phyloP scores from a whole-genome alignment of 2,888 invertebrate species.

The Leptinotarsa peninsularis region DNA sequence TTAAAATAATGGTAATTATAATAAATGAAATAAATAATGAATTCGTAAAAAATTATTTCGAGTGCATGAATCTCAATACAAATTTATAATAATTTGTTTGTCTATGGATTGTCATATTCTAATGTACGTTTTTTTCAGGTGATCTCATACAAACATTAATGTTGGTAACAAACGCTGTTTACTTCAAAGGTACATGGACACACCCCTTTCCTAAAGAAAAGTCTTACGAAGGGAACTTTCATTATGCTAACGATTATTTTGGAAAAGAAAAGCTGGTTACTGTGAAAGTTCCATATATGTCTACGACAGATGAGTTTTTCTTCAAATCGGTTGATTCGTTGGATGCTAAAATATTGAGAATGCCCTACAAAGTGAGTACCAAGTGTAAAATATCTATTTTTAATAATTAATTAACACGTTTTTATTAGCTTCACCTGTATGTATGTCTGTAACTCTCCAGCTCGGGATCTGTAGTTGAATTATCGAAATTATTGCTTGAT shows the following conservation, averaged over 20 bases:
- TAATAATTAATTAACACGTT: too few species aligned
- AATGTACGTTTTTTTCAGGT: constrained; percentile 62
- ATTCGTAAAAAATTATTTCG: too few species aligned
- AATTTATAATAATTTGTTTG: too few species aligned
- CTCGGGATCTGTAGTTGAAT: too few species aligned
- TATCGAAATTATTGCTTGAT: too few species aligned
- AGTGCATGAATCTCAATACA: too few species aligned
- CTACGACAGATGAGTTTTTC: constrained; percentile 73
- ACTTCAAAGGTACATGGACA: constrained; percentile 85
- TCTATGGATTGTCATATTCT: too few species aligned
- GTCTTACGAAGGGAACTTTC: constrained; percentile 74
- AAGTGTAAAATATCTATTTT: too few species aligned
- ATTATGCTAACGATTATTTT: constrained; percentile 64
- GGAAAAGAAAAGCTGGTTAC: constrained; percentile 50
- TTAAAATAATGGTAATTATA: too few species aligned
- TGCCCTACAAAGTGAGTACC: constrained; percentile 76
- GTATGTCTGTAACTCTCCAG: too few species aligned
- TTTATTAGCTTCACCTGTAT: too few species aligned
- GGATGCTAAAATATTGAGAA: constrained; percentile 77
- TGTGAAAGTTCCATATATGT: constrained; percentile 76
- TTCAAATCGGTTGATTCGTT: constrained; percentile 73
- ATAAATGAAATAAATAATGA: too few species aligned
- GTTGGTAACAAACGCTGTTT: constrained; percentile 79
- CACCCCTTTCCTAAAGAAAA: constrained; percentile 74
- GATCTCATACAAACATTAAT: constrained; percentile 74